These are phyloP conservation scores for Dyspetes luteomarginatus DNA, from an alignment of 2,888 invertebrate species.

Conservation along the genomic window DNA sequence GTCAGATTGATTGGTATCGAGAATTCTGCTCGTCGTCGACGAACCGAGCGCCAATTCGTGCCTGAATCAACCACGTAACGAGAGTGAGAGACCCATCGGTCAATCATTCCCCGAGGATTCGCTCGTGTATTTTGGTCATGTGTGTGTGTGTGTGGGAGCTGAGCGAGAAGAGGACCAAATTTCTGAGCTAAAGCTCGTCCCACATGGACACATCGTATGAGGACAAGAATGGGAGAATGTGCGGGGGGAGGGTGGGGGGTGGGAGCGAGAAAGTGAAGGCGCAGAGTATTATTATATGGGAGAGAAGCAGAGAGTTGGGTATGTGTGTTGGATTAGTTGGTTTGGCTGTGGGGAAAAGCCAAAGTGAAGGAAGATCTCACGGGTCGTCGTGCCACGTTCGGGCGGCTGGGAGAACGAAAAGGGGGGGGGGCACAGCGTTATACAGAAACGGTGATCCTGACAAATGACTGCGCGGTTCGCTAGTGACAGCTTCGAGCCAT, in stretches of 20 bases:
- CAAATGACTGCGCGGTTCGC: slow-evolving; percentile 80
- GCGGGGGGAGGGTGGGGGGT: slow-evolving; percentile 23
- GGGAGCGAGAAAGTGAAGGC: slow-evolving; percentile 13
- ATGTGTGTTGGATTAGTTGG: slow-evolving; percentile 49
- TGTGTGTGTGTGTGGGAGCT: too few relatives aligned
- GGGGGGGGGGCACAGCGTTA: too few relatives aligned
- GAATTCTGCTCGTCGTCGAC: slow-evolving; percentile 24
- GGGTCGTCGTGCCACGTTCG: slow-evolving; percentile 35
- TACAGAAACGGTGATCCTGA: slow-evolving; percentile 78
- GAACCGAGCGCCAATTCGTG: background rate
- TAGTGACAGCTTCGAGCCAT: slow-evolving; percentile 79
- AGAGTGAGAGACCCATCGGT: slow-evolving; percentile 47
- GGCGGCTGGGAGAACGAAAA: slow-evolving; percentile 38
- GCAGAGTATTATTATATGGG: background rate
- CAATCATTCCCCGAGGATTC: slow-evolving; percentile 59
- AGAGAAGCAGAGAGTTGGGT: too few relatives aligned
- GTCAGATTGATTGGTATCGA: slow-evolving; percentile 54
- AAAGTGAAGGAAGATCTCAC: slow-evolving; percentile 66
- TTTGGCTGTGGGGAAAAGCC: slow-evolving; percentile 50
- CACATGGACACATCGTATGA: background rate
- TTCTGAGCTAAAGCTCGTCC: slow-evolving; percentile 37
- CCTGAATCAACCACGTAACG: slow-evolving; percentile 35
- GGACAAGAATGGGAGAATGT: background rate
- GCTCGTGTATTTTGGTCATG: slow-evolving; percentile 22
- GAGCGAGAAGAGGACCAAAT: slow-evolving; percentile 42